These are phyloP conservation scores for Pipistrellus pipistrellus DNA, from an alignment of 2,797 vertebrate genomes.

Conservation along the genomic window DNA sequence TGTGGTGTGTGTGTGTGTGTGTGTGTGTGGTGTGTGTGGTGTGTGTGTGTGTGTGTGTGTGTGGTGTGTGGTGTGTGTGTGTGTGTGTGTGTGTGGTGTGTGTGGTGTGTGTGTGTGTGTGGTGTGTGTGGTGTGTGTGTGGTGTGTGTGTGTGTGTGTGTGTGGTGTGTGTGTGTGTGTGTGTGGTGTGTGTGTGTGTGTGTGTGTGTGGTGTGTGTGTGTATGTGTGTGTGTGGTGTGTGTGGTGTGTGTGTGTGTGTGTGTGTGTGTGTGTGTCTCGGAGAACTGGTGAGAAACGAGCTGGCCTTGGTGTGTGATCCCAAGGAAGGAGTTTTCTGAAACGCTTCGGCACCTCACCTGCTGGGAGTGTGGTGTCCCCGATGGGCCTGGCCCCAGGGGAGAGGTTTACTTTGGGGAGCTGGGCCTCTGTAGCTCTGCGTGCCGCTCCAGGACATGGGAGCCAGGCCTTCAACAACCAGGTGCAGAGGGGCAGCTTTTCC, in stretches of 20 bases:
- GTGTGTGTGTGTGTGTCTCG: too few relatives aligned
- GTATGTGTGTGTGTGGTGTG: too few relatives aligned
- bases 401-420: neutral
- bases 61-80: neutral
- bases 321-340: neutral
- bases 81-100: neutral
- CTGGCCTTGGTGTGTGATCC: neutral
- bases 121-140: too few relatives aligned
- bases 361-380: neutral
- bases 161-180: too few relatives aligned
- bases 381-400: neutral
- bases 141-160: neutral
- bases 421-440: slow-evolving; percentile 53
- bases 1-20: too few relatives aligned
- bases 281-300: neutral
- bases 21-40: too few relatives aligned
- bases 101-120: too few relatives aligned
- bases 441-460: neutral
- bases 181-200: too few relatives aligned
- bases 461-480: neutral
- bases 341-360: neutral
- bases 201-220: neutral
- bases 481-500: neutral
- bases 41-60: too few relatives aligned
- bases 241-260: too few relatives aligned